Evolutionary conservation across 1,140 invertebrate genomes (phyloP).

Genomic region (Drosophila chauvacae): DNA sequence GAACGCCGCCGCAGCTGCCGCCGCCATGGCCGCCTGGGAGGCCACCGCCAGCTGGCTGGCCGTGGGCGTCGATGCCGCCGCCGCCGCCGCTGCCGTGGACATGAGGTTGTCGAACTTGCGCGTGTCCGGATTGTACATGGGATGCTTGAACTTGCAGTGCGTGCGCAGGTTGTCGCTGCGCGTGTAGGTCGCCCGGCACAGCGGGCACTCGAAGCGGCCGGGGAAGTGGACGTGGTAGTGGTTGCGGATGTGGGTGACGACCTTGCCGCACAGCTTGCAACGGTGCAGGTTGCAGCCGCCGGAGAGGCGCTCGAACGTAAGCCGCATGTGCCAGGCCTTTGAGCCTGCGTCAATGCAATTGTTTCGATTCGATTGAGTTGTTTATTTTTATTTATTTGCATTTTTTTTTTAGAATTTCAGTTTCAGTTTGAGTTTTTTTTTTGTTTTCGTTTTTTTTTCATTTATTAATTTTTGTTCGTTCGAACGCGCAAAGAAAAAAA

Average conservation of each 20-base stretch:
- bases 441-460: conserved; percentile 20
- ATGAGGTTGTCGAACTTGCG: conserved; percentile 91
- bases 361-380: conserved; percentile 34
- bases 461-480: conserved; percentile 64
- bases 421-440: conserved; percentile 42
- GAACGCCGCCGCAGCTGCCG: conserved; percentile 79
- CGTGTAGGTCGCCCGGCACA: conserved; percentile 94
- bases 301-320: conserved; percentile 94
- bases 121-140: conserved; percentile 91
- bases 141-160: conserved; percentile 95
- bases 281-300: conserved; percentile 94
- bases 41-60: conserved; percentile 80
- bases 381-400: conserved; percentile 30
- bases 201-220: conserved; percentile 93
- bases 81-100: conserved; percentile 85
- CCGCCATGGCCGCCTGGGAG: conserved; percentile 76
- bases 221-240: conserved; percentile 96
- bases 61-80: conserved; percentile 85
- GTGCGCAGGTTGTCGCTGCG: conserved; percentile 94
- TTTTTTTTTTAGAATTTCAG: conserved; percentile 30
- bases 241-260: conserved; percentile 95
- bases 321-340: conserved; percentile 95
- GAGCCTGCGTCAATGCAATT: conserved; percentile 87
- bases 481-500: conserved; percentile 83
- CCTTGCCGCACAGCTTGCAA: conserved; percentile 95